Evolutionary conservation across 2,888 invertebrate species (phyloP), one percentile per base, ranked within the genome.

Genomic region (Dasysyrphus albostriatus): DNA sequence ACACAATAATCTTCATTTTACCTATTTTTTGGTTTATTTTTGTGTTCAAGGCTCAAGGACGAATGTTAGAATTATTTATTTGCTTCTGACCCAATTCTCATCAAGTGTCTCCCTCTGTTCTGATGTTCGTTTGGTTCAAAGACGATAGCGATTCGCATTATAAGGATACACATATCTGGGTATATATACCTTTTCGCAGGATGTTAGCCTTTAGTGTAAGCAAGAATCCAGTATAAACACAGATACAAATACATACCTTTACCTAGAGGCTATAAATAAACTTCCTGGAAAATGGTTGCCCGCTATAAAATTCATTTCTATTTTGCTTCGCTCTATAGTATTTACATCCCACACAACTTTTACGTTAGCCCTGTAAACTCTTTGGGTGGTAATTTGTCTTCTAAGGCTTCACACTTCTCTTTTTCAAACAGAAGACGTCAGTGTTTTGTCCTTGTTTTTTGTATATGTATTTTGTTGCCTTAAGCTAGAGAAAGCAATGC

Each of bases 81-180:
- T 47, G 59, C 77, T 74, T 81, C 74, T 78, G 81, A 85, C 85
- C 77, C 81, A 82, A 81, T 82, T 85, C 73, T 74, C 85, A 42
- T 77, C 81, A 42, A 63, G 84, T 56, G 74, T 78, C 70, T 69
- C 63, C 16, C 51, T 34, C 69, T 37, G 56, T 58, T 34, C 6
- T 58, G 34, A 16, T 16, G 16, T 42, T 24, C 9, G 14, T 42
- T 42, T 24, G 5, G 14, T 42, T 61, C 24, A n/a, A 39, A 24
- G 24, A 5, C 14, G 8, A 61, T 14, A 7, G 24, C 9, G 14
- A 14, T n/a, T 58, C n/a, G 24, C 24, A 9, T 5, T 16, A 5
- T 34, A 2, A 34, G 34, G 58, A n/a, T n/a, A n/a, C n/a, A n/a
- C n/a, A n/a, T n/a, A n/a, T n/a, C n/a, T n/a, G n/a, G n/a, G n/a